Evolutionary conservation across 2,888 invertebrate genomes (phyloP).

Genomic region (Chalcis sispes): DNA sequence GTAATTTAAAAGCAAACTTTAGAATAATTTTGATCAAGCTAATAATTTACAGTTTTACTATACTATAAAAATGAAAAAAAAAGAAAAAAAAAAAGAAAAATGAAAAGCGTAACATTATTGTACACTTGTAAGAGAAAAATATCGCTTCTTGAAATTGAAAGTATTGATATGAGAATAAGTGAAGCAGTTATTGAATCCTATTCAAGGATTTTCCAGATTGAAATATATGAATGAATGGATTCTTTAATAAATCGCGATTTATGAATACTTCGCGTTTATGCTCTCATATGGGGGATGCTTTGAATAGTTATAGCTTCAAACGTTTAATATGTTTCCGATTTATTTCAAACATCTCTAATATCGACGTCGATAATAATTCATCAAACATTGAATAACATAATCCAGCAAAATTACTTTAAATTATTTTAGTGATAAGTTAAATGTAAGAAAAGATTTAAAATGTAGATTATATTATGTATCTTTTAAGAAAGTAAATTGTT

Average conservation of each 20-base stretch:
- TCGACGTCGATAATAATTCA: neutral
- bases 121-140: constrained; percentile 7
- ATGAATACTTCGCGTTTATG: constrained; percentile 23
- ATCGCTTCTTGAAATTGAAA: constrained; percentile 24
- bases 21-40: no score
- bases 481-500: no score
- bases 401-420: no score
- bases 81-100: constrained; percentile 5
- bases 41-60: no score
- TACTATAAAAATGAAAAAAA: neutral
- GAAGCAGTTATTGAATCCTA: constrained; percentile 38
- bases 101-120: neutral
- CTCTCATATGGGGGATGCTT: constrained; percentile 14
- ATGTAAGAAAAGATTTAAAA: no score
- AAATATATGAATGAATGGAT: constrained; percentile 42
- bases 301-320: constrained; percentile 8
- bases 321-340: constrained; percentile 10
- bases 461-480: no score
- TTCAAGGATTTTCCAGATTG: constrained; percentile 19
- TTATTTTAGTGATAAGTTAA: no score
- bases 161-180: constrained; percentile 22
- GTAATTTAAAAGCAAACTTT: no score
- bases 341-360: neutral
- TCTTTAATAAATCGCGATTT: constrained; percentile 31
- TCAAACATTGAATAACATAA: neutral